Evolutionary conservation across 2,888 invertebrate species (phyloP).

Genomic region (Cantharis rufa): DNA sequence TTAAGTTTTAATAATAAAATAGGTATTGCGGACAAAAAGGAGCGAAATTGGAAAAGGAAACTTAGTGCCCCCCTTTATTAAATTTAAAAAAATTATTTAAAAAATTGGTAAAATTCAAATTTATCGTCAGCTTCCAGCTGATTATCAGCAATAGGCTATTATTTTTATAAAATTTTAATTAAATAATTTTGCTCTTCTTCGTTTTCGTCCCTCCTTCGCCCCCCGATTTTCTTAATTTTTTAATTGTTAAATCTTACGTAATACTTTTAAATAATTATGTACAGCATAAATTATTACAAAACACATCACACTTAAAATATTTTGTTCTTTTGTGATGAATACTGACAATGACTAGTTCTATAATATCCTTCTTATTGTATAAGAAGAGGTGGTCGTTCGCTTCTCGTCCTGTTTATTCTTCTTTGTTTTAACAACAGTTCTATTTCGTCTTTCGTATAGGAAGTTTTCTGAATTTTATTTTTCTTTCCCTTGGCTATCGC

Average conservation of each 20-base stretch:
- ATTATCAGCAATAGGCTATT: too few relatives aligned
- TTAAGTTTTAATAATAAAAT: neutral
- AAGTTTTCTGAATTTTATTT: constrained; percentile 15
- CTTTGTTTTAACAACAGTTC: constrained; percentile 26
- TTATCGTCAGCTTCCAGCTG: too few relatives aligned
- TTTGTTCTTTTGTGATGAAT: constrained; percentile 38
- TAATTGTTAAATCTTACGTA: constrained; percentile 8
- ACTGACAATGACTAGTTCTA: constrained; percentile 50
- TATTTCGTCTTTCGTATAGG: constrained; percentile 32
- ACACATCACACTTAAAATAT: constrained; percentile 12
- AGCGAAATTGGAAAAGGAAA: neutral
- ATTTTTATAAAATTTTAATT: too few relatives aligned
- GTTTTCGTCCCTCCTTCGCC: neutral
- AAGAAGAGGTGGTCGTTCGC: constrained; percentile 32
- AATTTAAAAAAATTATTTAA: too few relatives aligned
- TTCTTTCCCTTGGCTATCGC: constrained; percentile 9
- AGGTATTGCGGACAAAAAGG: neutral
- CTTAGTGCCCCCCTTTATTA: too few relatives aligned
- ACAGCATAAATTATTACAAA: constrained; percentile 27
- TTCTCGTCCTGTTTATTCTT: constrained; percentile 27
- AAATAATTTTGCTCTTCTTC: too few relatives aligned
- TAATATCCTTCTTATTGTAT: constrained; percentile 33
- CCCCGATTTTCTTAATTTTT: neutral
- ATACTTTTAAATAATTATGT: constrained; percentile 32
- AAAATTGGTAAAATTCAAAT: too few relatives aligned